Conservation (phyloP, 2,113 vertebrate species). For the Erythrocercus mccallii region DNA sequence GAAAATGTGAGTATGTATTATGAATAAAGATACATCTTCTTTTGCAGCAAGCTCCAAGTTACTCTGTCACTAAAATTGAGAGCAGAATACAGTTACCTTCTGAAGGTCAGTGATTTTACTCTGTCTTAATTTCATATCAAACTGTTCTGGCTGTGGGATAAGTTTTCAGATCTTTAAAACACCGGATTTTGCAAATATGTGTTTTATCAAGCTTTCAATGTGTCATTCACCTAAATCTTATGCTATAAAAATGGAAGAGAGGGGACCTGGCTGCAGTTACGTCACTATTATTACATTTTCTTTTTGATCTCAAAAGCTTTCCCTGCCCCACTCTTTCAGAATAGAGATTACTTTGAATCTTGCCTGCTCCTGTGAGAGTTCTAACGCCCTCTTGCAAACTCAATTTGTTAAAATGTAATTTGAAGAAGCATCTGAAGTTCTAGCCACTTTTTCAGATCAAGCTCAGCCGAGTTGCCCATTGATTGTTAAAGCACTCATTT, state of each 20-base stretch:
- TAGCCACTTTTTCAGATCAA: background rate
- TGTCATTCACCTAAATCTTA: background rate
- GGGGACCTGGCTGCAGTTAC: background rate
- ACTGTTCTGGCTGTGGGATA: background rate
- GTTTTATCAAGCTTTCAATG: background rate
- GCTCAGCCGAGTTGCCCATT: background rate
- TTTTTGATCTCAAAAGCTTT: background rate
- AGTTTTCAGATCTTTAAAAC: background rate
- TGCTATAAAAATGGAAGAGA: background rate
- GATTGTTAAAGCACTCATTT: background rate
- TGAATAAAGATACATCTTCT: background rate
- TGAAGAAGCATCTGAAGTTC: background rate
- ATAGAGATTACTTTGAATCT: background rate
- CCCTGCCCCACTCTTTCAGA: background rate
- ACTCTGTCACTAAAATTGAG: constrained; percentile 72
- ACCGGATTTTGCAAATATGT: background rate
- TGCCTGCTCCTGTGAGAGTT: background rate
- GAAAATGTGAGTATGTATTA: background rate
- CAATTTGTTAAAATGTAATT: background rate
- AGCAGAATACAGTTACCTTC: constrained; percentile 36
- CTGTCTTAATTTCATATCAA: background rate
- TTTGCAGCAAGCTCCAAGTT: constrained; percentile 72
- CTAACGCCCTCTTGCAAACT: background rate
- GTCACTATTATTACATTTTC: background rate
- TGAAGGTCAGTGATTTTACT: constrained; percentile 59